Evolutionary conservation across 2,113 vertebrate species (phyloP), one percentile per base, ranked within the genome.

Genomic region (Cyphomyrus plagiostoma): DNA sequence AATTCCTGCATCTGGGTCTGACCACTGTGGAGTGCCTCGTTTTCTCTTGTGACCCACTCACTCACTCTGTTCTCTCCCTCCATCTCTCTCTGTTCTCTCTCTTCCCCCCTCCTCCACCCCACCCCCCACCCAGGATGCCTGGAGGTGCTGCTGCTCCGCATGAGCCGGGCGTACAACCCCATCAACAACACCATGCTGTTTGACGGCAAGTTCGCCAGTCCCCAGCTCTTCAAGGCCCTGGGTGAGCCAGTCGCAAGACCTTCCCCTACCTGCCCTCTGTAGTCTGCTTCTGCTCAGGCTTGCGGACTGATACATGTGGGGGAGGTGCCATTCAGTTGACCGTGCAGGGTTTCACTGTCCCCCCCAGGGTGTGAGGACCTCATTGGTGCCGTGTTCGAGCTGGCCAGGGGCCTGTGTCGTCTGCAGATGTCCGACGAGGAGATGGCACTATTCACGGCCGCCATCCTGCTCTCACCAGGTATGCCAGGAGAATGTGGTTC

Each of bases 401-500:
- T 98, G 49, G 97, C 96, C 13, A 96, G 96, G 94, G 96, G 94
- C 89, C 92, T 98, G 90, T 97, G 96, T 89, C 96, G 96, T 48
- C 93, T 97, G 45, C 97, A 98, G 93, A 96, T 98, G 77, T 96
- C 96, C 0, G 97, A 98, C 0, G 97, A 98, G 82, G 97, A 98
- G 92, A 96, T 98, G 88, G 97, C 97, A 9, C 95, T 98, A 17
- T 98, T 98, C 94, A 97, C 96, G 0, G 97, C 97, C 0, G 95
- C 96, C 0, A 96, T 98, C 85, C 95, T 98, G 66, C 95, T 98
- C 89, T 97, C 97, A 9, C 97, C 97, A 45, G 97, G 97, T 98
- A 17, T 90, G 90, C 2, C 66, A 23, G 46, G 15, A 35, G 35
- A 56, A 48, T 23, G 13, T 8, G 5, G 10, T 35, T 35, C 35